Evolutionary conservation across 2,797 vertebrate genomes (phyloP), one percentile per base, ranked within the genome.

Genomic region (Brachyalestes nurse): DNA sequence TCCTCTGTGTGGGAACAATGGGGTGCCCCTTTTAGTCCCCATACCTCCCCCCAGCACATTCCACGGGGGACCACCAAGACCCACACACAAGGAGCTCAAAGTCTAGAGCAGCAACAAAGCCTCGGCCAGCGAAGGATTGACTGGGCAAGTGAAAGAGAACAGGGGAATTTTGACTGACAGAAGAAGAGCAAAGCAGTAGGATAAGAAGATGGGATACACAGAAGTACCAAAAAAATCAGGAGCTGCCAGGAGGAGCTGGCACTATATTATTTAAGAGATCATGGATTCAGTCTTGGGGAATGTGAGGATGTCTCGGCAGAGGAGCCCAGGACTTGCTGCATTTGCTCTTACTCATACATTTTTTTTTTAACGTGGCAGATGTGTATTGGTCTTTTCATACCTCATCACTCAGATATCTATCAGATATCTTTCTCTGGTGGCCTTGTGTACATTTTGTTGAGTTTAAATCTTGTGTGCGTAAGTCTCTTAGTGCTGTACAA

Each of bases 31-130:
- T 91, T 92, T 90, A 89, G 89, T 77, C 72, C 23, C 65, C 34
- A 67, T 77, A 66, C 79, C 92, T 92, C 94, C 93, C 95, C 95
- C 92, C 93, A 92, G 90, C 89, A 86, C 95, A 96, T 95, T 97
- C 96, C 96, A 93, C 92, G 93, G 90, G 83, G 93, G 97, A 97
- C 97, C 96, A 97, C 97, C 96, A 97, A 96, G 96, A 95, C 77
- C 79, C 75, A 61, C 83, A 83, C 53, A 74, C 88, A 87, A 79
- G 86, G 89, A 89, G 85, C 89, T 85, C 10, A 76, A 88, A 91
- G 87, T 89, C 91, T 89, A 87, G 89, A 92, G 88, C 86, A 82
- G 88, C 90, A 92, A 92, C 92, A 93, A 92, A 93, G 90, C 85
- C 45, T 60, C 13, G 77, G 77, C 83, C 6, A 57, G 80, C 81